phyloP scores from a whole-genome alignment of 2,888 invertebrate species.

The Harpalus rubripes region DNA sequence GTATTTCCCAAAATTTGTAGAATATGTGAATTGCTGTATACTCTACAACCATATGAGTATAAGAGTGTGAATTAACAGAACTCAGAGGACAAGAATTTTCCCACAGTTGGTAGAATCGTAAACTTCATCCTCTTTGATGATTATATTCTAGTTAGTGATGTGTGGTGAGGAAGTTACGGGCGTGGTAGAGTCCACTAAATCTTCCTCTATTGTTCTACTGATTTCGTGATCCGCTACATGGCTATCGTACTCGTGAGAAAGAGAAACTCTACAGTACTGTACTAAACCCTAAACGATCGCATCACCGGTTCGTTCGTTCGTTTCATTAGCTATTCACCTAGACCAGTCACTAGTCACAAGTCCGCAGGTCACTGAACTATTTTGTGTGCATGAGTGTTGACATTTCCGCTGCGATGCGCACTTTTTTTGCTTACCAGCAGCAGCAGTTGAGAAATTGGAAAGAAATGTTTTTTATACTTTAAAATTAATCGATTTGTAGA shows the following conservation, averaged over 20 bases:
- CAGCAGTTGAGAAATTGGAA: neutral
- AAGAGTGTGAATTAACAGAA: too few species aligned
- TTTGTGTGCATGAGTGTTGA: slow-evolving; percentile 42
- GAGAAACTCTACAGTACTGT: slow-evolving; percentile 33
- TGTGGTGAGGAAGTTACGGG: neutral
- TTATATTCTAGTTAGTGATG: neutral
- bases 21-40: too few species aligned
- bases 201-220: slow-evolving; percentile 31
- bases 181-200: slow-evolving; percentile 12
- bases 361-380: slow-evolving; percentile 28
- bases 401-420: slow-evolving; percentile 42
- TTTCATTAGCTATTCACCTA: slow-evolving; percentile 23
- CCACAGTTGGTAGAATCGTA: too few species aligned
- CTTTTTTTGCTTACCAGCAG: neutral
- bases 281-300: slow-evolving; percentile 41
- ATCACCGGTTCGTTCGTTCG: neutral
- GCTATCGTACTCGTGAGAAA: slow-evolving; percentile 26
- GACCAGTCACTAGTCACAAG: neutral
- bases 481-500: neutral
- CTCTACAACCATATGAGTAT: too few species aligned
- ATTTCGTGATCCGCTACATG: slow-evolving; percentile 21
- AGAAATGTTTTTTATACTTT: slow-evolving; percentile 2
- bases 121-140: too few species aligned
- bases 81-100: too few species aligned
- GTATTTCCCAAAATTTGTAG: too few species aligned